Conservation (phyloP, 2,888 invertebrate species). For the Macaria notata region DNA sequence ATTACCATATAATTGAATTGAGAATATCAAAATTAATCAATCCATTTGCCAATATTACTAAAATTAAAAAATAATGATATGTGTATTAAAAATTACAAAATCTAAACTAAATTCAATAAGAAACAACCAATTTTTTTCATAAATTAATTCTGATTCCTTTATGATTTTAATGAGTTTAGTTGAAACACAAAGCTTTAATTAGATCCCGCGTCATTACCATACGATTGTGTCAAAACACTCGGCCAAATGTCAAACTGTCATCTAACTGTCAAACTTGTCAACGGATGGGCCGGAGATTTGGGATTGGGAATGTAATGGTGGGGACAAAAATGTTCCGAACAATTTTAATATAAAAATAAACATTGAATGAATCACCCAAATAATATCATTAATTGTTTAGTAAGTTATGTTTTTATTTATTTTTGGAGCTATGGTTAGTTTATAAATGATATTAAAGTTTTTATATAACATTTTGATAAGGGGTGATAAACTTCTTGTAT, state of each 20-base stretch:
- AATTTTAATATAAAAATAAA: not conserved
- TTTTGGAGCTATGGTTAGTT: too few species aligned
- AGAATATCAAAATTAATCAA: too few species aligned
- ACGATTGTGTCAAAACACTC: constrained; percentile 69
- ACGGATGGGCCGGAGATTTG: constrained; percentile 26
- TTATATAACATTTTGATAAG: too few species aligned
- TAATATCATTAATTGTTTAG: too few species aligned
- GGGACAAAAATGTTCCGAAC: constrained; percentile 27
- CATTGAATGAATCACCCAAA: too few species aligned
- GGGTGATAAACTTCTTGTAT: too few species aligned
- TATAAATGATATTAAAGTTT: too few species aligned
- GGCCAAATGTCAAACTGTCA: constrained; percentile 59
- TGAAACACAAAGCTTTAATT: constrained; percentile 69
- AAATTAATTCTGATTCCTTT: constrained; percentile 47
- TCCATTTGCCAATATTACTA: too few species aligned
- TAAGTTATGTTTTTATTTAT: too few species aligned
- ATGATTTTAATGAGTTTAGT: constrained; percentile 62
- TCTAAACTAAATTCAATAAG: constrained; percentile 29
- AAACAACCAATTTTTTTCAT: too few species aligned
- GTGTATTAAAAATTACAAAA: not conserved
- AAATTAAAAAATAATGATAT: too few species aligned
- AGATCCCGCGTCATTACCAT: constrained; percentile 65
- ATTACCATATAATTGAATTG: too few species aligned
- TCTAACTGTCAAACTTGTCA: constrained; percentile 67
- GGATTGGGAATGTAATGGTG: constrained; percentile 48